Evolutionary conservation across 2,797 vertebrate genomes (phyloP).

Genomic region (Liparis tanakae): DNA sequence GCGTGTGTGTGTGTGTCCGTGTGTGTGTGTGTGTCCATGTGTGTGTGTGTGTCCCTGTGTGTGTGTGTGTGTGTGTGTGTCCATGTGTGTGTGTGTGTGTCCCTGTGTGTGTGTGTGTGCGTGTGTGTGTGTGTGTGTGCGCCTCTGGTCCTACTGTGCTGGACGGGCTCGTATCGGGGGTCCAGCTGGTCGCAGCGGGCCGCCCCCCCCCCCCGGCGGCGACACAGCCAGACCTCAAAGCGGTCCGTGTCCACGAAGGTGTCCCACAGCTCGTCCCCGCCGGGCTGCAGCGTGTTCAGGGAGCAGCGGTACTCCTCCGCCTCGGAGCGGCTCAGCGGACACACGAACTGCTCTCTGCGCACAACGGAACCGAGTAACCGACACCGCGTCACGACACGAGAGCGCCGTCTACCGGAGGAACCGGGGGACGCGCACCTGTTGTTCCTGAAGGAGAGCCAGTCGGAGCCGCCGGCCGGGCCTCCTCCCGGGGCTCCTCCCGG

Average conservation of each 20-base stretch:
- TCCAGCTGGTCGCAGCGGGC: conserved; percentile 36
- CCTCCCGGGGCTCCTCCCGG: too few relatives aligned
- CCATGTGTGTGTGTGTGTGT: too few relatives aligned
- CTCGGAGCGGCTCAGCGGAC: conserved; percentile 38
- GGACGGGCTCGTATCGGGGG: not conserved
- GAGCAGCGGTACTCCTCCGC: conserved; percentile 57
- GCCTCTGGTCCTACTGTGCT: conserved; percentile 61
- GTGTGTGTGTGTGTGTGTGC: too few relatives aligned
- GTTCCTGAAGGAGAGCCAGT: too few relatives aligned
- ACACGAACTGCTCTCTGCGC: conserved; percentile 33
- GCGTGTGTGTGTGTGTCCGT: too few relatives aligned
- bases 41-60: too few relatives aligned
- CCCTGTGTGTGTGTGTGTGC: too few relatives aligned
- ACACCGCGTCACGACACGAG: not conserved
- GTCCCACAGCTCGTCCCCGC: fast-evolving
- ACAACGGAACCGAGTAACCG: not conserved
- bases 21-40: too few relatives aligned
- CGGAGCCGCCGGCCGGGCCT: too few relatives aligned
- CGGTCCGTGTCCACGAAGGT: not conserved
- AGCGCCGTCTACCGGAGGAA: not conserved
- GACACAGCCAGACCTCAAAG: conserved; percentile 64
- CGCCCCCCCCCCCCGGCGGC: conserved; percentile 3
- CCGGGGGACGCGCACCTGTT: too few relatives aligned
- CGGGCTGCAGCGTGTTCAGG: not conserved
- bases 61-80: too few relatives aligned